Evolutionary conservation across 2,888 invertebrate genomes (phyloP), one percentile per base, ranked within the genome.

Genomic region (Lasioglossum oenotherae): DNA sequence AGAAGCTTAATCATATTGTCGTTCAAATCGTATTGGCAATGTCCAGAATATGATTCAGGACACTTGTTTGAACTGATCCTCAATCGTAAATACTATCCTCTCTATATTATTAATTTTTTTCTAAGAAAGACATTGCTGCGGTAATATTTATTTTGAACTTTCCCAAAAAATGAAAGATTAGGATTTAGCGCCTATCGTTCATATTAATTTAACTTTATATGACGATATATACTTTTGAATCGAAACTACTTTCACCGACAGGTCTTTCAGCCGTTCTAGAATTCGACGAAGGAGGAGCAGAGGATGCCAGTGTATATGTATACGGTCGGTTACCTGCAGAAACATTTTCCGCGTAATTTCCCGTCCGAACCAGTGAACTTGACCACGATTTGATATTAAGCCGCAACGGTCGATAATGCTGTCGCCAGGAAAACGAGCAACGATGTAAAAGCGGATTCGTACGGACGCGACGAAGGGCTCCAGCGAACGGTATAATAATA

Each of bases 401-500:
- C 49, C 53, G 60, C 46, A 67, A 77, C 31, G 49, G 46, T 60
- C 27, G 44, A 57, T 53, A 57, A 73, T 72, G 75, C 16, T 38
- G 81, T 77, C 74, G 79, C 46, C 64, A 71, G 77, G n/a, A 77
- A 78, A 79, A 81, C 82, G 88, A 87, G 84, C 81, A 86, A 16
- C 86, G 53, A 60, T 53, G n/a, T 49, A 82, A 89, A 86, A 78
- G 79, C 81, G 78, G 89, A 83, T 73, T 79, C 77, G 57, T 57
- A 74, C 84, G 8, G 67, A 88, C 12, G 80, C 75, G 79, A 88
- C 90, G 91, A 91, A 88, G 91, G 91, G 90, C 92, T 87, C 82
- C 92, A 86, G n/a, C 87, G 90, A 88, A 89, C 88, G 91, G 88
- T 91, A 85, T 71, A 86, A 81, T 85, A 87, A 90, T 91, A 87